These are phyloP conservation scores for Rhopalosiphum nymphaeae DNA, from an alignment of 2,888 invertebrate species.

Conservation along the genomic window DNA sequence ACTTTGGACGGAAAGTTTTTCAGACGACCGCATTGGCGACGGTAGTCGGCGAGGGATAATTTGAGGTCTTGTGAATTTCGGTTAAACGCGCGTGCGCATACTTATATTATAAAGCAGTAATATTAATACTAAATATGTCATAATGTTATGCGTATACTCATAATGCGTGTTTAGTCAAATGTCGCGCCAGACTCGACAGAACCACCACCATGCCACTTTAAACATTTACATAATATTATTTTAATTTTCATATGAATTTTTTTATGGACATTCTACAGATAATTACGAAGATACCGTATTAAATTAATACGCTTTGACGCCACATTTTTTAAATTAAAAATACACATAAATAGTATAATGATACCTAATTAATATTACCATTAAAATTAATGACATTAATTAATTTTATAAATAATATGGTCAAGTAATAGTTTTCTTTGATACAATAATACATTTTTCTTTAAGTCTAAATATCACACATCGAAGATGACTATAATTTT, in stretches of 20 bases:
- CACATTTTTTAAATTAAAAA: background rate
- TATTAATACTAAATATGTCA: background rate
- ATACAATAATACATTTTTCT: background rate
- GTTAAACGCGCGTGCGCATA: background rate
- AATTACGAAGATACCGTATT: background rate
- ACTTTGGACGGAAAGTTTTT: background rate
- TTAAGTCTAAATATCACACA: background rate
- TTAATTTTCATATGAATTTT: slow-evolving; percentile 2
- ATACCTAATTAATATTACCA: background rate
- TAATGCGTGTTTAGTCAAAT: background rate
- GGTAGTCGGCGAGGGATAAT: background rate
- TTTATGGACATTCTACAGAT: background rate
- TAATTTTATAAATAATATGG: too few species aligned
- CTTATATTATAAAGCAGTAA: background rate
- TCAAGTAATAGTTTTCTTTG: background rate
- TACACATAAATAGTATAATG: background rate
- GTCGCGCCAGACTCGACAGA: background rate
- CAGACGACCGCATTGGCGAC: background rate
- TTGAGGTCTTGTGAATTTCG: background rate
- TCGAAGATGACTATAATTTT: background rate
- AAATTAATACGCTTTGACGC: background rate
- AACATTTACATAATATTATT: background rate
- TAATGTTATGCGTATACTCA: background rate
- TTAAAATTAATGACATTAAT: background rate
- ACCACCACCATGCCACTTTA: background rate